Evolutionary conservation across 37 sponge, comb jelly and placozoan genomes (phyloP).

Genomic region (Petrosia ficiformis): DNA sequence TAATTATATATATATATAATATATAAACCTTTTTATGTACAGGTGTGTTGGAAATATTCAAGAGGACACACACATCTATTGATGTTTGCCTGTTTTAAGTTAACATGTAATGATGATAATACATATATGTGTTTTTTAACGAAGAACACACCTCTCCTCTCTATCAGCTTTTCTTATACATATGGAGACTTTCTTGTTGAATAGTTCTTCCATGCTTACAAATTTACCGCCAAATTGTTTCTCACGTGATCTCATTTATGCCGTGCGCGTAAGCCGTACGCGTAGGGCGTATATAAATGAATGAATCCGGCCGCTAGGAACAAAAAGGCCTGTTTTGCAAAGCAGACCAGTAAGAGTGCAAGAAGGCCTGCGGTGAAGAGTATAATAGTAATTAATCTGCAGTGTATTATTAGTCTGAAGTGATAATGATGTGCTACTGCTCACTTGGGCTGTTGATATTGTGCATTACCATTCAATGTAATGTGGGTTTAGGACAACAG

Average conservation of each 20-base stretch:
- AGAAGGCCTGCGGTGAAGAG: too few species aligned
- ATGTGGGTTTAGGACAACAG: too few species aligned
- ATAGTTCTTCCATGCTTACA: constrained; percentile 72
- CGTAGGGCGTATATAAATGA: too few species aligned
- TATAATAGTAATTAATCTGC: too few species aligned
- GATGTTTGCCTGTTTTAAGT: background rate
- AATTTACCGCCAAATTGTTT: constrained; percentile 10
- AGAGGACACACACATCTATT: constrained; percentile 13
- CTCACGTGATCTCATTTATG: too few species aligned
- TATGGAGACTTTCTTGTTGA: constrained; percentile 56
- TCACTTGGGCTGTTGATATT: background rate
- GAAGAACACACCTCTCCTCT: constrained; percentile 65
- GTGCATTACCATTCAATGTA: too few species aligned
- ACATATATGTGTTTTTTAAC: background rate
- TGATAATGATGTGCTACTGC: background rate
- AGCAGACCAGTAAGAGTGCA: too few species aligned
- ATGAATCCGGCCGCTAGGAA: too few species aligned
- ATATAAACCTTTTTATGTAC: constrained; percentile 51
- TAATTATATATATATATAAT: background rate
- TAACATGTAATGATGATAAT: background rate
- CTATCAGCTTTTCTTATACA: constrained; percentile 47
- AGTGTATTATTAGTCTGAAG: background rate
- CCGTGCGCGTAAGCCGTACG: too few species aligned
- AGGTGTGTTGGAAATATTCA: constrained; percentile 43
- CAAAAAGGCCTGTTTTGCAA: too few species aligned